Percentiles rank a stretch among this genome's conserved stretches.
Conservation (phyloP, 2,113 vertebrate species). For the Saguinus midas region DNA sequence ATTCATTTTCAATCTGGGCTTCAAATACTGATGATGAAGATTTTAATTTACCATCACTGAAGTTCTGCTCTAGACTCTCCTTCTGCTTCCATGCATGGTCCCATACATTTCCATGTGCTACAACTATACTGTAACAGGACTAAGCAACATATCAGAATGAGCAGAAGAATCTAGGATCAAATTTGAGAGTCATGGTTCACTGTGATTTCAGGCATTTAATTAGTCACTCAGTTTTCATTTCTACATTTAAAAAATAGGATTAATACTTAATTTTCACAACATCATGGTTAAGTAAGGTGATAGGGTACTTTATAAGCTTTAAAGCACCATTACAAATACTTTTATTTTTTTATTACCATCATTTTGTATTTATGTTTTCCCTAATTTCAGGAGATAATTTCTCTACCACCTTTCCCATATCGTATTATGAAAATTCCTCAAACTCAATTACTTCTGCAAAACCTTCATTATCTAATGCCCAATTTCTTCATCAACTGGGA, state of each 20-base stretch:
- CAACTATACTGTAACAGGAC: background rate
- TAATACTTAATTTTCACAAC: constrained; percentile 30
- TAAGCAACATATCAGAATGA: background rate
- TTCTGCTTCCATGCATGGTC: background rate
- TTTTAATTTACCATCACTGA: background rate
- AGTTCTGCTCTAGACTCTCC: background rate
- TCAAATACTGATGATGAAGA: background rate
- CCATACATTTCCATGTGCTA: background rate
- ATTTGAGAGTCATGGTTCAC: constrained; percentile 16
- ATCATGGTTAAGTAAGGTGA: background rate
- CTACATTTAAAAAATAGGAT: constrained; percentile 15
- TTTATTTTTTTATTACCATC: background rate
- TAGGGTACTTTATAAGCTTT: constrained; percentile 1
- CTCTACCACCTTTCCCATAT: background rate
- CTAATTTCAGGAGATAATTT: background rate
- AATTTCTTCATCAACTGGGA: constrained; percentile 3
- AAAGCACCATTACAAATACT: constrained; percentile 33
- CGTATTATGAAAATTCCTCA: constrained; percentile 8
- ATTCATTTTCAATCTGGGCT: background rate
- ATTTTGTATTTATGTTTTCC: background rate
- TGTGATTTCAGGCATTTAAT: background rate
- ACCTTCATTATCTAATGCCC: background rate
- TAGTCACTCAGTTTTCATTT: background rate
- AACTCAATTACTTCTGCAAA: constrained; percentile 9
- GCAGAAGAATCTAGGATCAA: constrained; percentile 5